A percentile compares a stretch with the other conserved stretches of the same genome.
These are phyloP conservation scores for Epistrophe eligans DNA, from an alignment of 2,888 invertebrate species.

Conservation along the genomic window DNA sequence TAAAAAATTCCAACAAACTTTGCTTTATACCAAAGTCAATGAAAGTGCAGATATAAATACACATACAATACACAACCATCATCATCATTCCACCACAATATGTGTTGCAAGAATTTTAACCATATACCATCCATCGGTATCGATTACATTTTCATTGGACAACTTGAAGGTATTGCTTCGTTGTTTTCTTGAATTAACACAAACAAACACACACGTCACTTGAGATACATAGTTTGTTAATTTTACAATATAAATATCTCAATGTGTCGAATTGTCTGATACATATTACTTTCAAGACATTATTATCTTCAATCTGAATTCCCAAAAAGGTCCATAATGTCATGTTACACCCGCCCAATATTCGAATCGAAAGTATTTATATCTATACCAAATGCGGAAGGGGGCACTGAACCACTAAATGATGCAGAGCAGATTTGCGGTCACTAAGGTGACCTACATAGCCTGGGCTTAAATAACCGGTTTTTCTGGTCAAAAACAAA, in stretches of 20 bases:
- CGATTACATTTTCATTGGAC: background rate
- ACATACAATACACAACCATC: background rate
- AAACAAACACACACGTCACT: background rate
- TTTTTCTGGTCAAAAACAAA: conserved; percentile 36
- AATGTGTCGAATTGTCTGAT: background rate
- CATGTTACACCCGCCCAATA: conserved; percentile 5
- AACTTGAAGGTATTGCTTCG: background rate
- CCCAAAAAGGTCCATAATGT: background rate
- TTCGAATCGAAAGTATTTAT: conserved; percentile 3
- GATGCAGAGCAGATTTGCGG: conserved; percentile 39
- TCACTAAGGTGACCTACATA: conserved; percentile 47
- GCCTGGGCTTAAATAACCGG: conserved; percentile 24
- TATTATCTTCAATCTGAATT: conserved; percentile 13
- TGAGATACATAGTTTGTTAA: conserved; percentile 18
- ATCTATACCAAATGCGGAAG: conserved; percentile 37
- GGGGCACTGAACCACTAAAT: conserved; percentile 28
- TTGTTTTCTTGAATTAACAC: background rate
- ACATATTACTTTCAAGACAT: background rate
- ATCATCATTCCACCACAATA: conserved; percentile 6
- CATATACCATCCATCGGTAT: background rate
- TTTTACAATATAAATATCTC: background rate
- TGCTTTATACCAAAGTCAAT: conserved; percentile 22
- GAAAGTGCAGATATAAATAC: conserved; percentile 5
- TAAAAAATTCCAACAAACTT: conserved; percentile 10
- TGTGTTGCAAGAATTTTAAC: conserved; percentile 40